Evolutionary conservation across 2,113 vertebrate species (phyloP), one percentile per base, ranked within the genome.

Genomic region (Leptocoma aspasia): DNA sequence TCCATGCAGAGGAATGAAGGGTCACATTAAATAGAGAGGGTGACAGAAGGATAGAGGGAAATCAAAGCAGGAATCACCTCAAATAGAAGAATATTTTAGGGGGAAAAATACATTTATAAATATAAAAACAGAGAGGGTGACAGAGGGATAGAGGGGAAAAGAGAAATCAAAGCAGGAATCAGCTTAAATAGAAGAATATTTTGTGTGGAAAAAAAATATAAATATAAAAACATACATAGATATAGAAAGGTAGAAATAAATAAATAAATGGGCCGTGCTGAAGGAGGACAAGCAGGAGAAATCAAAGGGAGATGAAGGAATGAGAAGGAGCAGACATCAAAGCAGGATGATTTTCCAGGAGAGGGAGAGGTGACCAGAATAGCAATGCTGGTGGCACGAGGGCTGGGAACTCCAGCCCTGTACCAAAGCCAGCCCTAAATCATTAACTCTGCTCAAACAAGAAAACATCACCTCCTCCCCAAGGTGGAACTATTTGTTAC

Each of bases 311-410:
- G 92, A 82, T 6, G 28, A 44, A 75, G 56, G 59, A 90, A 78
- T 61, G 53, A 72, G 81, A 70, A 95, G 86, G 52, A 89, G 35
- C 37, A 69, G 79, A 76, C 57, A 95, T 86, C 86, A 93, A 92
- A 91, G 87, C 50, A 18, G 23, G 60, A 35, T 7, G 4, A 18
- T 45, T 31, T 71, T 65, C 80, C 61, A 27, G 73, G 81, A 91
- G 73, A 47, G 65, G 83, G 24, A 75, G 70, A 85, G 57, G 80
- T 27, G 91, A 70, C 57, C 35, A 27, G 88, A 89, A 84, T 4
- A 42, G 81, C 70, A 88, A 61, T 2, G 1, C 56, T 1, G 76
- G 47, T 65, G 84, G 65, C 63, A 82, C 20, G 20, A 1, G 4
- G 69, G 77, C 75, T 75, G 56, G 35, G 20, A 65, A 27, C 35